Percentiles rank a stretch among this genome's conserved stretches.
phyloP scores from a whole-genome alignment of 2,797 vertebrate species.

The Morelia viridis region DNA sequence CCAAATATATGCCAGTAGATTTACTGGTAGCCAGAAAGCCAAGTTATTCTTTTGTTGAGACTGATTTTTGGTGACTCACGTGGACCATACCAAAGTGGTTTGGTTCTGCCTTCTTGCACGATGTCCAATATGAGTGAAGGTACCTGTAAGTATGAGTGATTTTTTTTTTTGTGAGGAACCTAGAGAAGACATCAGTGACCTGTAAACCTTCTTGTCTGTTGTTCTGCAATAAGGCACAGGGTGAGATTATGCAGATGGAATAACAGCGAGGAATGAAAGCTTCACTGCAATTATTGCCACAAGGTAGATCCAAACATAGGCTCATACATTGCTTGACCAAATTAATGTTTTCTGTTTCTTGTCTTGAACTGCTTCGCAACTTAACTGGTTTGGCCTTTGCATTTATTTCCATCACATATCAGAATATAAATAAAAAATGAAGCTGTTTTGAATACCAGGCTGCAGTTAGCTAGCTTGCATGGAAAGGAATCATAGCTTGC shows the following conservation, averaged over 20 bases:
- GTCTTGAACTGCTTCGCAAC: neutral
- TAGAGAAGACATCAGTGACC: neutral
- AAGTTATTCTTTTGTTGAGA: neutral
- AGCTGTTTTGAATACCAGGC: neutral
- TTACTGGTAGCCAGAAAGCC: neutral
- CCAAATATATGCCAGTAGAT: neutral
- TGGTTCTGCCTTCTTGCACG: neutral
- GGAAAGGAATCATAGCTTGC: neutral
- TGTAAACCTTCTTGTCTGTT: neutral
- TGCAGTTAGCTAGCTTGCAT: neutral
- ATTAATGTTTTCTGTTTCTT: neutral
- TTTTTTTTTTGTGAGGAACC: neutral
- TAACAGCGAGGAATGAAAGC: neutral
- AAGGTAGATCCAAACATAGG: neutral
- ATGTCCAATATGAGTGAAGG: neutral
- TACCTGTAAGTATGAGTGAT: neutral
- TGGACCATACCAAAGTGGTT: neutral
- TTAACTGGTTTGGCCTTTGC: neutral
- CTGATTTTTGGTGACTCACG: neutral
- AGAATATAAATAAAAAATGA: neutral
- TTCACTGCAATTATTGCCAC: neutral
- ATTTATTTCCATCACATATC: neutral
- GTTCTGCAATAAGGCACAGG: neutral
- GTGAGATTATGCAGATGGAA: neutral
- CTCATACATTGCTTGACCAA: neutral